A percentile compares a stretch with the other conserved stretches of the same genome.
phyloP scores from a whole-genome alignment of 2,888 invertebrate species.

The Synergus japonicus region DNA sequence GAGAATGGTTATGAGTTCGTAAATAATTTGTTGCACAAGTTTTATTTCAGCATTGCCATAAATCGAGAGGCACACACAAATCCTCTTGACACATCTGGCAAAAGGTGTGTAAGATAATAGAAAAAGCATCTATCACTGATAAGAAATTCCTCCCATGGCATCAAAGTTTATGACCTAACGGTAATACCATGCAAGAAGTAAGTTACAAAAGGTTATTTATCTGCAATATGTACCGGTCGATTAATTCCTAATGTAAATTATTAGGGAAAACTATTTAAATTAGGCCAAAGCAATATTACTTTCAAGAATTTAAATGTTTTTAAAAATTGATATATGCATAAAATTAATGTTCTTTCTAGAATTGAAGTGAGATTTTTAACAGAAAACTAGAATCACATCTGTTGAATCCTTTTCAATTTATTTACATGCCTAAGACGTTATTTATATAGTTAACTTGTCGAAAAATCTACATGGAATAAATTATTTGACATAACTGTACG shows the following conservation, averaged over 20 bases:
- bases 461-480: not conserved
- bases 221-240: not conserved
- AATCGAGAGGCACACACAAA: not conserved
- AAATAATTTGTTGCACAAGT: not conserved
- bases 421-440: not conserved
- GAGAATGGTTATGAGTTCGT: not conserved
- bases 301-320: no score
- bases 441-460: not conserved
- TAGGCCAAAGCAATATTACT: no score
- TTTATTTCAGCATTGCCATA: not conserved
- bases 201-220: not conserved
- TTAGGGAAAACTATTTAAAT: not conserved
- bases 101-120: not conserved
- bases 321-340: no score
- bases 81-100: not conserved
- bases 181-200: constrained; percentile 1
- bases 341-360: no score
- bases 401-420: no score
- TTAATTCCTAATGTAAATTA: not conserved
- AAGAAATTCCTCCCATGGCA: not conserved
- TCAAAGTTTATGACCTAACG: not conserved
- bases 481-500: not conserved
- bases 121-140: not conserved
- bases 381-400: no score
- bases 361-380: no score